Conservation (phyloP, 2,113 vertebrate species). For the Gnathonemus echidnorhynchus region DNA sequence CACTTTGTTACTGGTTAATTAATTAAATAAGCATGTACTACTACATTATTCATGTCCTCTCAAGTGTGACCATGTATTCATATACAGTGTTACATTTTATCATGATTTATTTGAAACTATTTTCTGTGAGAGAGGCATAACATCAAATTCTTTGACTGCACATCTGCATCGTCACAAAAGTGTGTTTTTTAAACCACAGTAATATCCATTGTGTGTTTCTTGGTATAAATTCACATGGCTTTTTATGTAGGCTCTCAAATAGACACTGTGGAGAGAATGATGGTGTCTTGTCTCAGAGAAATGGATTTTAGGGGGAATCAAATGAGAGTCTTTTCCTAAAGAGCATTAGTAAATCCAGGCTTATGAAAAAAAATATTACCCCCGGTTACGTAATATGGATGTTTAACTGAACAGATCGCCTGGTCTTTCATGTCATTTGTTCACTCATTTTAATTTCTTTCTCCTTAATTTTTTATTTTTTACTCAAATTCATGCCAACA, state of each 20-base stretch:
- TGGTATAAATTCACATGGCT: background rate
- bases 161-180: background rate
- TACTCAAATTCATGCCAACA: background rate
- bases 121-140: background rate
- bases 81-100: background rate
- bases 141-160: background rate
- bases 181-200: background rate
- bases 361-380: constrained; percentile 10
- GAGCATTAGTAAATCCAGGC: constrained; percentile 18
- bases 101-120: background rate
- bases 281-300: background rate
- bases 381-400: constrained; percentile 1
- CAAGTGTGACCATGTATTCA: background rate
- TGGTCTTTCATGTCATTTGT: background rate
- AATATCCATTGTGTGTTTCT: background rate
- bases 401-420: constrained; percentile 6
- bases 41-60: background rate
- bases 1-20: background rate
- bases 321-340: background rate
- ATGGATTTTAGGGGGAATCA: background rate
- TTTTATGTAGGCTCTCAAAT: background rate
- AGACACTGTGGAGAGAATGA: background rate
- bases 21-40: background rate
- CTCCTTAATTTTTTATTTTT: background rate
- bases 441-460: constrained; percentile 7